Percentiles rank a stretch among this genome's conserved stretches.
Conservation (phyloP, 2,113 vertebrate species). For the Apistogramma diplotaenia region DNA sequence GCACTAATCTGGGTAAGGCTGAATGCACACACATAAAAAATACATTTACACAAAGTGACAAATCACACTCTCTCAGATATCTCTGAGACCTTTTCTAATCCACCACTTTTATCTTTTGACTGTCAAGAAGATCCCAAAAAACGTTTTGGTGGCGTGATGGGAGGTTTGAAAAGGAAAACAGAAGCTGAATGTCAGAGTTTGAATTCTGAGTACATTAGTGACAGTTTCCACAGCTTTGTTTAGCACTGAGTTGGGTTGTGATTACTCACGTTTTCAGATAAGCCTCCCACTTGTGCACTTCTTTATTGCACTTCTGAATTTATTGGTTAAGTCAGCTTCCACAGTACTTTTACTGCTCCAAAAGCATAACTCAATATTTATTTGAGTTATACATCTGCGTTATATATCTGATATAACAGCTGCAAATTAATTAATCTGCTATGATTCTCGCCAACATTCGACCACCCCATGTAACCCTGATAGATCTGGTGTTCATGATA, state of each 20-base stretch:
- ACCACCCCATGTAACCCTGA: too few relatives aligned
- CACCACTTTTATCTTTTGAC: neutral
- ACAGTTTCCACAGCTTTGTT: slow-evolving; percentile 5
- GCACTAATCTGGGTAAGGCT: slow-evolving; percentile 64
- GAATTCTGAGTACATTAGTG: neutral
- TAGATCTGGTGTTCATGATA: neutral
- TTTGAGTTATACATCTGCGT: too few relatives aligned
- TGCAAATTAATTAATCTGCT: neutral
- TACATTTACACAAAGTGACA: neutral
- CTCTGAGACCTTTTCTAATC: neutral
- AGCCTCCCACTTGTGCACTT: neutral
- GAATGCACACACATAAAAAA: neutral
- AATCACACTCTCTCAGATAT: neutral
- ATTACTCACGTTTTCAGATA: neutral
- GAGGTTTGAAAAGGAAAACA: neutral
- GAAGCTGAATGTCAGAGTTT: neutral
- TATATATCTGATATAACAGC: too few relatives aligned
- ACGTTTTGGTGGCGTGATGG: neutral
- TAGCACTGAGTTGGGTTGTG: neutral
- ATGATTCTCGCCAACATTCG: neutral
- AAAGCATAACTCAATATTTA: neutral
- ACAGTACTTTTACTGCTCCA: neutral
- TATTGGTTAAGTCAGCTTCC: too few relatives aligned
- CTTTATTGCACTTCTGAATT: neutral
- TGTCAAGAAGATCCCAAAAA: too few relatives aligned